Base-by-base conservation (phyloP, 2,113 vertebrate genomes). In the Arothron firmamentum region DNA sequence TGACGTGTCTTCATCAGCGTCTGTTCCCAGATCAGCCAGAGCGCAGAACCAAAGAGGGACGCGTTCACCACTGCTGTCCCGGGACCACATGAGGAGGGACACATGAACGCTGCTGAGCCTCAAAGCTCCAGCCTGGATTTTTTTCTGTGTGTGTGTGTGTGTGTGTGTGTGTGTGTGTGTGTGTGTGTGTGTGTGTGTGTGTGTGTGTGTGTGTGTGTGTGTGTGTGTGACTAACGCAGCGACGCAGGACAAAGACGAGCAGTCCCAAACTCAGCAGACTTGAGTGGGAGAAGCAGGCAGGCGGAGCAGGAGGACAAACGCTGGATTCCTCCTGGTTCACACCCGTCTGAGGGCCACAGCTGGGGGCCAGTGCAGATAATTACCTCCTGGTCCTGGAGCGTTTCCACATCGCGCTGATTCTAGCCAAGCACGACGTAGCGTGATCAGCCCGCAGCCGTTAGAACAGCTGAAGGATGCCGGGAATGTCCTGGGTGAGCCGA, bases 331-430 rank as follows among this genome's bases (percentile, higher is more conserved):
- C 12, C 0, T 38, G 34, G 11, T 9, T 38, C 1, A 38, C 4
- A 38, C 12, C 34, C 1, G 34, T 38, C 34, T 12, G 34, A 63
- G n/a, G n/a, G 6, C 8, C 17, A 6, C 47, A 20, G n/a, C 13
- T 47, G 46, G 34, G 63, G 48, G 50, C 18, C 62, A 52, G 59
- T 76, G 63, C 48, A 19, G 61, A 50, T 61, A 47, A 67, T 74
- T 69, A 75, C 70, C 65, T 45, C 17, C 41, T 55, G 51, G 66
- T 74, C 70, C 47, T 64, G 14, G 0, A 61, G 64, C 52, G 56
- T 14, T 74, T 73, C 50, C 65, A 47, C 38, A 25, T 62, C 52
- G 34, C 53, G n/a, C 34, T 63, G 34, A 51, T 45, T 70, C 57
- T 63, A 59, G 41, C 3, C 54, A 46, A 56, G 74, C 62, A 41